Evolutionary conservation across 1,140 invertebrate genomes (phyloP), one percentile per base, ranked within the genome.

Genomic region (Hermetia illucens): DNA sequence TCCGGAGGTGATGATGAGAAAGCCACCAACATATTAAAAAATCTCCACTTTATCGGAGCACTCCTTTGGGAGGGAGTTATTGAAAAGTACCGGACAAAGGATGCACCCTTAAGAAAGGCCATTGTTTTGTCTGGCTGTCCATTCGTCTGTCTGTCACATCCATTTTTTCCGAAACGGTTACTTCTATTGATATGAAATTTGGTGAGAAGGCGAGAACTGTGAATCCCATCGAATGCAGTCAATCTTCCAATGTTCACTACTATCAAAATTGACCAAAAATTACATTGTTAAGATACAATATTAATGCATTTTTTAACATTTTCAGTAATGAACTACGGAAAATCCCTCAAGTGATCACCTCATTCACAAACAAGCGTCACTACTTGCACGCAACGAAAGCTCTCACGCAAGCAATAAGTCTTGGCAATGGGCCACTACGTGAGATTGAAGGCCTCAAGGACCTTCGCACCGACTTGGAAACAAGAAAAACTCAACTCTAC

Each of bases 351-450:
- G 74, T 79, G 48, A 68, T 90, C 27, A 74, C 75, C 43, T 71
- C 68, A 39, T 73, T 75, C 47, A 63, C 87, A 34, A 52, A 68
- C 1, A 76, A 77, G 45, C 87, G 87, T 44, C 75, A 88, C 39
- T 92, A 88, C 63, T 64, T 92, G 29, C 80, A 83, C 56, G 87
- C 84, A n/a, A 88, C 88, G 31, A 72, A 83, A 50, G 68, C 83
- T 2, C 62, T 93, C 34, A 80, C 83, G 5, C 71, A 71, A 33
- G 76, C 79, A 2, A 55, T 79, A 3, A 62, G 71, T 15, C 72
- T 76, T 20, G 72, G 83, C 12, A 73, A 79, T 50, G 79, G 75
- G 16, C 74, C 69, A 34, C 61, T 93, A 29, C 72, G 78, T 35
- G 77, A 74, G 32, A 82, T 91, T 1, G 82, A 87, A 48, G 89